Percentiles rank a stretch among this genome's conserved stretches.
These are phyloP conservation scores for Galago senegalensis DNA, from an alignment of 2,797 vertebrate genomes.

Conservation along the genomic window DNA sequence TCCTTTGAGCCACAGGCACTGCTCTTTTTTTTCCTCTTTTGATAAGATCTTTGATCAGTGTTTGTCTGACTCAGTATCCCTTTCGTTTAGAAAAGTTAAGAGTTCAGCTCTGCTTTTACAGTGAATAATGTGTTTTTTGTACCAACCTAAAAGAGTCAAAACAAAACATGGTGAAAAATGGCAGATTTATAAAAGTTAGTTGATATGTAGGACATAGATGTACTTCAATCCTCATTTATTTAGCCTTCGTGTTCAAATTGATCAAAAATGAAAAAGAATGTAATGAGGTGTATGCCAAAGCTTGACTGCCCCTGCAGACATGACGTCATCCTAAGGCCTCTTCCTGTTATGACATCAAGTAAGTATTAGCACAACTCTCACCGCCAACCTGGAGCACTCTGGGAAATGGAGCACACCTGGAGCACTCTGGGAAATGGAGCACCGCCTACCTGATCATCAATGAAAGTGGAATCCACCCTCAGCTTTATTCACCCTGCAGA, in stretches of 20 bases:
- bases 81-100: not conserved
- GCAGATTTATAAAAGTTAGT: not conserved
- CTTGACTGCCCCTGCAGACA: not conserved
- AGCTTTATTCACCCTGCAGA: not conserved
- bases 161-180: not conserved
- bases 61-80: not conserved
- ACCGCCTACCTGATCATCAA: rapidly evolving
- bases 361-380: not conserved
- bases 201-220: not conserved
- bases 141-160: not conserved
- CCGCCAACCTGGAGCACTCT: not conserved
- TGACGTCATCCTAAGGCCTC: not conserved
- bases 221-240: not conserved
- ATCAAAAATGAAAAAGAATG: not conserved
- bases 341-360: rapidly evolving
- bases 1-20: too few relatives aligned
- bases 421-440: not conserved
- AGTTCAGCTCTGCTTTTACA: not conserved
- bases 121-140: not conserved
- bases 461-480: not conserved
- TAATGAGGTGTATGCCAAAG: not conserved
- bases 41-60: not conserved
- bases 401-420: not conserved
- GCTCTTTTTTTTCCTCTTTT: constrained; percentile 22
- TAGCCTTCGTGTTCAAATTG: not conserved